Evolutionary conservation across 92 coral and sea anemone genomes (phyloP).

Genomic region (Porites cylindrica): DNA sequence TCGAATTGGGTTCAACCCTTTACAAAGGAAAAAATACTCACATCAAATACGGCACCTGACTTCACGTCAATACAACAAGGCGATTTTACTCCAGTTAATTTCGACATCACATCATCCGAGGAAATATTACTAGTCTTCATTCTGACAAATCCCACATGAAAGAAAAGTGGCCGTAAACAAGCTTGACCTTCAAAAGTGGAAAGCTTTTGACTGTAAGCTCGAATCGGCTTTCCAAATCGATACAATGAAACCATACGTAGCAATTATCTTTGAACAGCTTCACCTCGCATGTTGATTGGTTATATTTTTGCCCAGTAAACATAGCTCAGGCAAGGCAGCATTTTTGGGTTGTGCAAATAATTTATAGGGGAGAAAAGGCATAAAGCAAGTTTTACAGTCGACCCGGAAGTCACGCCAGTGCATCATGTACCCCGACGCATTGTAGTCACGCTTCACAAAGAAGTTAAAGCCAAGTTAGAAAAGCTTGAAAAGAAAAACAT

Average conservation of each 20-base stretch:
- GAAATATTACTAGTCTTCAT: not conserved
- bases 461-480: constrained; percentile 64
- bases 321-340: too few species aligned
- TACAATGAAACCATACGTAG: not conserved
- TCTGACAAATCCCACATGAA: constrained; percentile 9
- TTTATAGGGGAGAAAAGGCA: too few species aligned
- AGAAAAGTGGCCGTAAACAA: too few species aligned
- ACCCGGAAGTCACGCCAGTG: constrained; percentile 50
- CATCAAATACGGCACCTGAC: not conserved
- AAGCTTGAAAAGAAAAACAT: constrained; percentile 55
- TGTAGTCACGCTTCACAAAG: constrained; percentile 50
- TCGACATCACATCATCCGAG: not conserved
- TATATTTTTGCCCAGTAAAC: too few species aligned
- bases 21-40: not conserved
- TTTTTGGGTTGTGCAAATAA: too few species aligned
- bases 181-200: not conserved
- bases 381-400: constrained; percentile 44
- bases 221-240: not conserved
- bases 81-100: not conserved
- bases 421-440: constrained; percentile 48
- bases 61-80: constrained; percentile 4
- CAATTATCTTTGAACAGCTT: too few species aligned
- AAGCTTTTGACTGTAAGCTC: not conserved
- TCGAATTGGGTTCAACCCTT: too few species aligned
- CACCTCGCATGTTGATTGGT: too few species aligned